Conservation (phyloP, 2,797 vertebrate species). For the Austrolebias charrua region DNA sequence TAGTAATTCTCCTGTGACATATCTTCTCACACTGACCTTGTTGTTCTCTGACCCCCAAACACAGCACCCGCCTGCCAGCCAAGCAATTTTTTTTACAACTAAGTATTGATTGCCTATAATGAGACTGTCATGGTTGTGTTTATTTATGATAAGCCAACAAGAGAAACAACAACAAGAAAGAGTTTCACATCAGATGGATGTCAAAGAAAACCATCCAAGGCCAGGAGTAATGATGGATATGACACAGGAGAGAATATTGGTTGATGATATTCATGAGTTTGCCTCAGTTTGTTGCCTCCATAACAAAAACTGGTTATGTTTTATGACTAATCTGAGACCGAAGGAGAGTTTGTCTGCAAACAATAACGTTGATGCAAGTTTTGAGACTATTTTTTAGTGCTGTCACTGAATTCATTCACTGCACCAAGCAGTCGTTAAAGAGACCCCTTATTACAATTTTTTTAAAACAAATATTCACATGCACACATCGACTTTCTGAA, state of each 20-base stretch:
- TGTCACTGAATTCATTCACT: neutral
- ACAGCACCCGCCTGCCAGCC: slow-evolving; percentile 24
- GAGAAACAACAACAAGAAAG: slow-evolving; percentile 23
- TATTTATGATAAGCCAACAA: slow-evolving; percentile 47
- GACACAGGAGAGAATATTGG: slow-evolving; percentile 17
- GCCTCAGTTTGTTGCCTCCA: too few species aligned
- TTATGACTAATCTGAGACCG: too few species aligned
- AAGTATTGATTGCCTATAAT: slow-evolving; percentile 65
- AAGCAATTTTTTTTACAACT: slow-evolving; percentile 36
- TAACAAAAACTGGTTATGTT: too few species aligned
- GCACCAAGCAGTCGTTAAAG: neutral
- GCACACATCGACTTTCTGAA: slow-evolving; percentile 16
- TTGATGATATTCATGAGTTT: neutral
- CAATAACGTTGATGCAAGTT: slow-evolving; percentile 29
- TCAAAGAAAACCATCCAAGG: slow-evolving; percentile 31
- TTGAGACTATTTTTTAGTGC: neutral
- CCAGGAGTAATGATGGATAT: neutral
- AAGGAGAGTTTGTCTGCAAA: slow-evolving; percentile 22
- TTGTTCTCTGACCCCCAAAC: slow-evolving; percentile 35
- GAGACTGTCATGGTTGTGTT: slow-evolving; percentile 50
- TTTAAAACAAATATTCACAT: neutral
- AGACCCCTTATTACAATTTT: neutral
- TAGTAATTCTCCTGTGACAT: slow-evolving; percentile 53
- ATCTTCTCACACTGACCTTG: slow-evolving; percentile 34
- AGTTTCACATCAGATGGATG: slow-evolving; percentile 29